phyloP scores from a whole-genome alignment of 2,888 invertebrate species.

The Chymomyza amoena region DNA sequence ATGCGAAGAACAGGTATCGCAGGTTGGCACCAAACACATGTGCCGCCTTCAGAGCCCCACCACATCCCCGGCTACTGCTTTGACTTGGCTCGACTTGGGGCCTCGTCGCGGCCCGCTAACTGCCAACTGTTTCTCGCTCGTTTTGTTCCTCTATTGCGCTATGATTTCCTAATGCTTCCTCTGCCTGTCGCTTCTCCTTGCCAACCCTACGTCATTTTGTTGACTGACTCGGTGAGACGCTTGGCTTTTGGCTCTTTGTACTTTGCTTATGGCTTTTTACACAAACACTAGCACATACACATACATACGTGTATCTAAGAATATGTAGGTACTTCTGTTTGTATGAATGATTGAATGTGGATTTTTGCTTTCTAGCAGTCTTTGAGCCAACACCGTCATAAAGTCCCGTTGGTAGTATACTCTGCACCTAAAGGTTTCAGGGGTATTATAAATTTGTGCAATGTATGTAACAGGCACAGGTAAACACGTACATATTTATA shows the following conservation, averaged over 20 bases:
- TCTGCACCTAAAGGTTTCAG: neutral
- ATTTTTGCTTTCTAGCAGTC: constrained; percentile 25
- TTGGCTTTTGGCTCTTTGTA: constrained; percentile 41
- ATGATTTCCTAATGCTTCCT: constrained; percentile 61
- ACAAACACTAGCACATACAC: constrained; percentile 15
- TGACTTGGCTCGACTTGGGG: neutral
- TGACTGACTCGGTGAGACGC: constrained; percentile 47
- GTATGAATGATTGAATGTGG: constrained; percentile 31
- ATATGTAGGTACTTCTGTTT: constrained; percentile 18
- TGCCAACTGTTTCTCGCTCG: constrained; percentile 49
- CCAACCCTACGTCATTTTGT: constrained; percentile 38
- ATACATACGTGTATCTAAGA: constrained; percentile 4
- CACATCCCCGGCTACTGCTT: neutral
- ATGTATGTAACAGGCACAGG: no score
- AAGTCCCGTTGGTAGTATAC: constrained; percentile 53
- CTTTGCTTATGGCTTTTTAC: constrained; percentile 11
- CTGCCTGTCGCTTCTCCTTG: constrained; percentile 45
- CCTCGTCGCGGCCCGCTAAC: constrained; percentile 50
- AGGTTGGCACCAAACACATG: constrained; percentile 71
- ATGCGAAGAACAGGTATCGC: constrained; percentile 70
- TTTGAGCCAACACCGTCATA: constrained; percentile 45
- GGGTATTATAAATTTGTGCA: no score
- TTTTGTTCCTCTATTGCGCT: constrained; percentile 49
- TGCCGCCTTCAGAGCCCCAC: constrained; percentile 27
- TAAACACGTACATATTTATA: no score